Conservation (phyloP, 2,888 invertebrate genomes). For the Linyphia triangularis region DNA sequence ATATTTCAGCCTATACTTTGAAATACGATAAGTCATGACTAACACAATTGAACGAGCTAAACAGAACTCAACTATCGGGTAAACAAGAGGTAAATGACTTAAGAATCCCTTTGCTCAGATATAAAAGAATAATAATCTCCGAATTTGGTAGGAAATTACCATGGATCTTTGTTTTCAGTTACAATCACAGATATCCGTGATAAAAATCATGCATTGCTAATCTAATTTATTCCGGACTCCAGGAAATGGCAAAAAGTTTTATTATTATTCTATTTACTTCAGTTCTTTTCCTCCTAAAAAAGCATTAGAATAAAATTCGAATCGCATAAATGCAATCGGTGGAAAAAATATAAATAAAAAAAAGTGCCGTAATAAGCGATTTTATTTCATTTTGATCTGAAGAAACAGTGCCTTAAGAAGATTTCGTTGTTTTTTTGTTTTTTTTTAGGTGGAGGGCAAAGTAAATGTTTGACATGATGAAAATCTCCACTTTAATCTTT, state of each 20-base stretch:
- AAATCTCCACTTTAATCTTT: constrained; percentile 69
- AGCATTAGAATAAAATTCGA: constrained; percentile 58
- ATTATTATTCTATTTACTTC: constrained; percentile 26
- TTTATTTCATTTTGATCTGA: constrained; percentile 32
- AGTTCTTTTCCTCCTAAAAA: not conserved
- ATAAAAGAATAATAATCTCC: constrained; percentile 31
- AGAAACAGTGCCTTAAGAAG: constrained; percentile 1
- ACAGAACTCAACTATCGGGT: constrained; percentile 62
- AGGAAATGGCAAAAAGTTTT: constrained; percentile 42
- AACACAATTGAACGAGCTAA: constrained; percentile 50
- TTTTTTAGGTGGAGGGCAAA: not conserved
- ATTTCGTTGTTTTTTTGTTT: constrained; percentile 7
- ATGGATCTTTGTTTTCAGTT: constrained; percentile 53
- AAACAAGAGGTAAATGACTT: constrained; percentile 68
- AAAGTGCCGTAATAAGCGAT: constrained; percentile 33
- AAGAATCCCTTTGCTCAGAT: not conserved
- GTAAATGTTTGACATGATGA: constrained; percentile 64
- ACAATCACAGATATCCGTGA: constrained; percentile 64
- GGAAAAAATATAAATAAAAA: not conserved
- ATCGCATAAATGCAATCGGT: constrained; percentile 42
- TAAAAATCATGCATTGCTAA: constrained; percentile 69
- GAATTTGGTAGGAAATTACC: constrained; percentile 64
- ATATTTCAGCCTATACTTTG: not conserved
- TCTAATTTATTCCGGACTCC: constrained; percentile 68
- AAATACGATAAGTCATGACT: constrained; percentile 49